Base-by-base conservation (phyloP, 2,888 invertebrate genomes). In the Xanthia togata region DNA sequence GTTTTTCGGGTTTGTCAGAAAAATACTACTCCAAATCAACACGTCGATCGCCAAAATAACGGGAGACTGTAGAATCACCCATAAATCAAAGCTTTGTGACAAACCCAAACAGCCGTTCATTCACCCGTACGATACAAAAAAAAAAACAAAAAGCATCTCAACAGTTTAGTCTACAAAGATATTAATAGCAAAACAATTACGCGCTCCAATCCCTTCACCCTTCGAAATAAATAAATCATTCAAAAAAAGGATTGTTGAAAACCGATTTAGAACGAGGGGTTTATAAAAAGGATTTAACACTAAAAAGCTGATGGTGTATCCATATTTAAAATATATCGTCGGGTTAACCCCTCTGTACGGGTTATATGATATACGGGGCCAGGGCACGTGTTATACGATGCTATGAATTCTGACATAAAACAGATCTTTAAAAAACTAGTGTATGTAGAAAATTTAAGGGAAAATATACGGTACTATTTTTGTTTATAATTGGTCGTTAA, bases 271-370 rank as follows among this genome's bases (percentile, higher is more conserved):
- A 88, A 89, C 86, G 53, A 79, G 77, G 77, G 90, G 92, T 89
- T 85, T 91, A 93, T 91, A 93, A 93, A 94, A 95, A 93, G 87
- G 91, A 93, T 93, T 87, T 90, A 92, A 92, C 92, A 92, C 90
- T 92, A 91, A 90, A 90, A 82, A 59, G 75, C 87, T 92, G 89
- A 92, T 92, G 78, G 78, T 74, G 94, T 93, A 93, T 93, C 94
- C 93, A 93, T 93, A 93, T 95, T 94, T 94, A 94, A 79, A 94
- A 95, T 73, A 80, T 92, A 91, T 93, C 90, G 90, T 77, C 89
- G 89, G 86, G 90, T 90, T 92, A 93, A 93, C 95, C 95, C 94
- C 93, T 93, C 92, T 85, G 77, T 89, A 83, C 64, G 31, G 31
- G 31, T 1, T 31, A 31, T 86, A 91, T 94, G 93, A 96, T 94